Percentiles rank a stretch among this genome's conserved stretches.
Conservation (phyloP, 2,888 invertebrate species). For the Drosophila limbata region DNA sequence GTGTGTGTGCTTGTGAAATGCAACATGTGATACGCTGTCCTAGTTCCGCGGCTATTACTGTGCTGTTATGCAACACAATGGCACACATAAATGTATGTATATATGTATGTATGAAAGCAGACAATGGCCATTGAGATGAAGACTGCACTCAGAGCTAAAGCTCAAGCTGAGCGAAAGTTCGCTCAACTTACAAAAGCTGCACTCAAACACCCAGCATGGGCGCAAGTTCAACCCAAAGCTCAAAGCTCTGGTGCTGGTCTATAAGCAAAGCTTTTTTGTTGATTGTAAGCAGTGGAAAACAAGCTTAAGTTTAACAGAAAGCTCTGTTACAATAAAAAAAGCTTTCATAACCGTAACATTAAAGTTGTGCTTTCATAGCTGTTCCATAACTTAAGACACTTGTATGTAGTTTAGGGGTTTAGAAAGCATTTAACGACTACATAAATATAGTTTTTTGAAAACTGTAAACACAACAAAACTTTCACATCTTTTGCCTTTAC, state of each 20-base stretch:
- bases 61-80: constrained; percentile 79
- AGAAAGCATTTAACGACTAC: constrained; percentile 22
- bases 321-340: constrained; percentile 15
- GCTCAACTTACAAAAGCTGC: constrained; percentile 2
- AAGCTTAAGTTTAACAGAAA: constrained; percentile 29
- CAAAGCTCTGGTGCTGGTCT: neutral
- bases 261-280: neutral
- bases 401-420: constrained; percentile 23
- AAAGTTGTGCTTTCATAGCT: constrained; percentile 15
- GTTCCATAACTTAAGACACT: constrained; percentile 2
- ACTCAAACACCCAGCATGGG: constrained; percentile 9
- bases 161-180: constrained; percentile 30
- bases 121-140: constrained; percentile 41
- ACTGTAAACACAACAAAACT: constrained; percentile 21
- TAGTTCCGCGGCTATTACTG: constrained; percentile 79
- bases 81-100: constrained; percentile 69
- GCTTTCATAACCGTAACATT: constrained; percentile 16
- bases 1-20: constrained; percentile 64
- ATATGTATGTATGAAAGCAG: neutral
- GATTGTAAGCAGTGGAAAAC: constrained; percentile 8
- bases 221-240: constrained; percentile 16
- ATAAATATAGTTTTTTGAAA: constrained; percentile 2
- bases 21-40: constrained; percentile 84
- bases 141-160: constrained; percentile 19
- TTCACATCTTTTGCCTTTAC: neutral